A percentile compares a stretch with the other conserved stretches of the same genome.
Conservation (phyloP, 2,113 vertebrate species). For the Nothobranchius furzeri region DNA sequence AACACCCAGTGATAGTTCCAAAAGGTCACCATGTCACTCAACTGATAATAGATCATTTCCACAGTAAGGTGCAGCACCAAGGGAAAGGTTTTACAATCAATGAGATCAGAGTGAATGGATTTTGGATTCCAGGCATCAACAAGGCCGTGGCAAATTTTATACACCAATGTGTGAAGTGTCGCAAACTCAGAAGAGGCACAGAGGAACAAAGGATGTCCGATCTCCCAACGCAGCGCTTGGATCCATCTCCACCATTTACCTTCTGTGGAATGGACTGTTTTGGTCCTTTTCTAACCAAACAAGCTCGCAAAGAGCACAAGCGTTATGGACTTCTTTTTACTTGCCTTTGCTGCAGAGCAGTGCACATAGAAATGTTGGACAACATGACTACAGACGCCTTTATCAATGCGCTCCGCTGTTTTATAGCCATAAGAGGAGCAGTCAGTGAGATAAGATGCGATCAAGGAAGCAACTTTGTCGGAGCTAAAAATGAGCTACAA, state of each 20-base stretch:
- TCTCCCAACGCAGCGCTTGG: neutral
- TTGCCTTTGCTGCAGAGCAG: neutral
- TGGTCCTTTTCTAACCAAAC: neutral
- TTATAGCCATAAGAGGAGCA: conserved; percentile 2
- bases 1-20: neutral
- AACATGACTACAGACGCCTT: neutral
- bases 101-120: neutral
- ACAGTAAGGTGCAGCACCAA: neutral
- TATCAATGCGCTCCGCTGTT: neutral
- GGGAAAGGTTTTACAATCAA: neutral
- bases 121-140: neutral
- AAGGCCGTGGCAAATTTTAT: neutral
- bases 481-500: neutral
- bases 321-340: conserved; percentile 3
- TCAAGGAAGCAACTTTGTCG: neutral
- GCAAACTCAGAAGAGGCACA: neutral
- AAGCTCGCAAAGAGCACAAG: neutral
- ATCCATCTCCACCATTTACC: neutral
- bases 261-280: conserved; percentile 13
- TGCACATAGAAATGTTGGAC: conserved; percentile 2
- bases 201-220: neutral
- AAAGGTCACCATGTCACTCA: neutral
- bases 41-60: neutral
- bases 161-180: neutral
- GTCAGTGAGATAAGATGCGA: conserved; percentile 6